Conservation (phyloP, 2,888 invertebrate genomes). For the Metallyticus violacea region DNA sequence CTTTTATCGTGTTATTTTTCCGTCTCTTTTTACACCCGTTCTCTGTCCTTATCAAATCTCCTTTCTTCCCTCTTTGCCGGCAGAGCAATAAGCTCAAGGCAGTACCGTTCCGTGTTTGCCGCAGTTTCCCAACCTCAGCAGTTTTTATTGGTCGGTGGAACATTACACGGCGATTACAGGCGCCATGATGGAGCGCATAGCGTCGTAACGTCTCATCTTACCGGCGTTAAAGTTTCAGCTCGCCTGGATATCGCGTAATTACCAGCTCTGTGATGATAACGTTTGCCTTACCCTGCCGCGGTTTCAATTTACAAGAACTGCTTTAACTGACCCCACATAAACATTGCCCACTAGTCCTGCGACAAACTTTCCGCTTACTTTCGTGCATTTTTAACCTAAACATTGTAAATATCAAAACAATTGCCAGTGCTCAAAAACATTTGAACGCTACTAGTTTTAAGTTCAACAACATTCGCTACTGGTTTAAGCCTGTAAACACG, state of each 20-base stretch:
- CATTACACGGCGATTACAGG: conserved; percentile 8
- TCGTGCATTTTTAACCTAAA: no score
- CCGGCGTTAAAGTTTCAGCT: not conserved
- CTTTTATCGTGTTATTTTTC: no score
- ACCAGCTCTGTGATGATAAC: not conserved
- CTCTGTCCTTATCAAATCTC: no score
- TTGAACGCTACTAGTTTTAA: no score
- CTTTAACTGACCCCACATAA: not conserved
- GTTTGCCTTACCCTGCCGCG: not conserved
- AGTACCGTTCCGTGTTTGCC: no score
- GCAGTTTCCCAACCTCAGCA: not conserved
- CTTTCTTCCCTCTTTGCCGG: no score
- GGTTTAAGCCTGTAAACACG: no score
- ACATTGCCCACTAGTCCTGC: not conserved
- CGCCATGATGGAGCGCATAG: not conserved
- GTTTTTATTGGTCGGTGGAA: conserved; percentile 4
- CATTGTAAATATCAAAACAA: no score
- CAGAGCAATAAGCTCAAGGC: not conserved
- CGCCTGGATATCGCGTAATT: not conserved
- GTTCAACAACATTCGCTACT: no score
- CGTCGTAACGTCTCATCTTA: not conserved
- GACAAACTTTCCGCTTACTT: no score
- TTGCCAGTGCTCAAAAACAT: no score
- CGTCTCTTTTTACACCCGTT: no score
- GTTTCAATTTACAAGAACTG: not conserved